Evolutionary conservation across 2,888 invertebrate genomes (phyloP).

Genomic region (Brachyptera putata): DNA sequence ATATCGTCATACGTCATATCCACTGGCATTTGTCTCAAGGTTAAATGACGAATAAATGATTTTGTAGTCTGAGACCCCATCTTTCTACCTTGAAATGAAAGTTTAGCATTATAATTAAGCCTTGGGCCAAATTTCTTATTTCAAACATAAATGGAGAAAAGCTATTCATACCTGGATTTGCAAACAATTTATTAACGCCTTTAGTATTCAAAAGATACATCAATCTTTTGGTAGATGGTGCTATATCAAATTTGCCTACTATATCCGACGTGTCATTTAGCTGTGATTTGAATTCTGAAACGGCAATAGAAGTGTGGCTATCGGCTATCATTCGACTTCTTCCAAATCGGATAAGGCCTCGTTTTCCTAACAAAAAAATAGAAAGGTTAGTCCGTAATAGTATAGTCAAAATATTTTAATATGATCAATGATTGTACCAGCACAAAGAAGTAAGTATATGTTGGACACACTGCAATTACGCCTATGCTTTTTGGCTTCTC

Average conservation of each 20-base stretch:
- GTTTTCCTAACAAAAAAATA: not conserved
- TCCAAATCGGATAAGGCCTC: conserved; percentile 14
- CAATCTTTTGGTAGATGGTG: conserved; percentile 26
- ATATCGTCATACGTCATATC: conserved; percentile 27
- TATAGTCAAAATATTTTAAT: too few species aligned
- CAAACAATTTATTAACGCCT: conserved; percentile 22
- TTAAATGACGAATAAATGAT: conserved; percentile 18
- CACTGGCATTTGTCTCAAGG: not conserved
- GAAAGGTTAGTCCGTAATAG: too few species aligned
- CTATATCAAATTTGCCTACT: conserved; percentile 25
- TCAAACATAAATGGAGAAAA: too few species aligned
- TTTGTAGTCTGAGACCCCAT: not conserved
- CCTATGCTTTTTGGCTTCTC: too few species aligned
- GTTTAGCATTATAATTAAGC: not conserved
- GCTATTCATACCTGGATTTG: not conserved
- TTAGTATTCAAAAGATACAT: conserved; percentile 23
- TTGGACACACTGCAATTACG: too few species aligned
- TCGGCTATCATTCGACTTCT: conserved; percentile 29
- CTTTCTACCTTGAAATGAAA: conserved; percentile 9
- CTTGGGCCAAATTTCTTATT: not conserved
- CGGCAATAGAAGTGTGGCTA: conserved; percentile 27
- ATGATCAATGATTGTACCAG: too few species aligned
- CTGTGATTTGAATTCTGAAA: conserved; percentile 30
- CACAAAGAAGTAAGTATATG: too few species aligned
- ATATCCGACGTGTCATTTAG: conserved; percentile 30